Base-by-base conservation (phyloP, 2,888 invertebrate species). In the Tetranychus truncatus region DNA sequence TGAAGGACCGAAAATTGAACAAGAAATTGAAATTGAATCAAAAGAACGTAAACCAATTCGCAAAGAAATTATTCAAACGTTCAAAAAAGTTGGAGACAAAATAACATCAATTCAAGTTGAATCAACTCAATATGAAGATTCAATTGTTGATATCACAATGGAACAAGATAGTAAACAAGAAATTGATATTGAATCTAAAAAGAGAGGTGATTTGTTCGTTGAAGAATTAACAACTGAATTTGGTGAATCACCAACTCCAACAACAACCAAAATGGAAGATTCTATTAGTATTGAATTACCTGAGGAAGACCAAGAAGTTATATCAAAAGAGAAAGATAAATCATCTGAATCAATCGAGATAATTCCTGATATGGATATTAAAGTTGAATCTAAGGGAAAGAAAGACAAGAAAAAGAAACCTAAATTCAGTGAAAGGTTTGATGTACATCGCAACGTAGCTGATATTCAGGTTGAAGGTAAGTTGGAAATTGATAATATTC, bases 91-190 rank as follows among this genome's bases (percentile, higher is more conserved):
- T 15, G 55, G 55, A 7, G 55, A 55, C 7, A 55, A 55, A 55
- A 55, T 55, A 55, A 55, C 55, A 6, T 55, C 55, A 0, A 55
- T 55, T 15, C 55, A 55, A 55, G 55, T 55, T 15, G 55, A 55
- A 55, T 55, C 55, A 55, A 55, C 55, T 55, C 55, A 55, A 55
- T 55, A 55, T 55, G 55, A 55, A 55, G 55, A 55, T 55, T 55
- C 55, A 7, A 55, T 55, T 55, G 55, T 55, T 55, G 55, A 55
- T 55, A 55, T 55, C 7, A 55, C 55, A 2, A 55, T 55, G 15
- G 55, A 55, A 55, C 15, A 9, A 55, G 55, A 55, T 55, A 15
- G 15, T 55, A 55, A 55, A 7, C 55, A 55, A 55, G 11, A 9
- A 6, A 55, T 55, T 55, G 55, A 55, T 15, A 55, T 55, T 55